Percentiles rank a stretch among this genome's conserved stretches.
Conservation (phyloP, 2,113 vertebrate species). For the Prochilodus magdalenae region DNA sequence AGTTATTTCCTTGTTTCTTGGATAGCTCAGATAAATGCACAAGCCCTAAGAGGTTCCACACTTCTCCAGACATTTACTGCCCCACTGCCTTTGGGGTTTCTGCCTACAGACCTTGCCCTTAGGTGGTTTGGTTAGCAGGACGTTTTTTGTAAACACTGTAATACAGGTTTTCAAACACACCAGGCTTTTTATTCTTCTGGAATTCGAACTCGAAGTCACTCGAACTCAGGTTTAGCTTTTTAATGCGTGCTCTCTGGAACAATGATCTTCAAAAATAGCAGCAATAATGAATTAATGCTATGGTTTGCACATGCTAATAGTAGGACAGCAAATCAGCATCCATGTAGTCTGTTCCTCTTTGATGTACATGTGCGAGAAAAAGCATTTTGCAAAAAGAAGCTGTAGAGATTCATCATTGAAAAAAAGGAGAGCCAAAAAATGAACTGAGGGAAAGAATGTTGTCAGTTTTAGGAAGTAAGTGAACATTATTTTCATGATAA, state of each 20-base stretch:
- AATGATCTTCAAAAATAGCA: not conserved
- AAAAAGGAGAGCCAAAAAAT: constrained; percentile 20
- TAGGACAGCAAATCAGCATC: not conserved
- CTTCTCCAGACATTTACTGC: constrained; percentile 13
- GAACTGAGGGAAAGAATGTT: not conserved
- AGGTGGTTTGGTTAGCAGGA: not conserved
- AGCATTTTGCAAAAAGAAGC: not conserved
- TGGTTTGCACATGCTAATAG: not conserved
- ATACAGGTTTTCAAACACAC: not conserved
- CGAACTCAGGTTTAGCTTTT: not conserved
- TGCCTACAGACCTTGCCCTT: not conserved
- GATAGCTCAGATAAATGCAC: constrained; percentile 32
- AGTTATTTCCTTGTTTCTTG: constrained; percentile 33
- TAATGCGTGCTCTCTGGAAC: not conserved
- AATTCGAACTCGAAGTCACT: not conserved
- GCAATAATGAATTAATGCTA: not conserved
- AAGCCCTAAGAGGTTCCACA: constrained; percentile 19
- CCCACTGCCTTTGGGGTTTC: constrained; percentile 30
- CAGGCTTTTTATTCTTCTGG: not conserved
- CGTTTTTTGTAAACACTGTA: not conserved
- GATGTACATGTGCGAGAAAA: not conserved
- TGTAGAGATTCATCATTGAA: constrained; percentile 2
- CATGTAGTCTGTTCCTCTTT: not conserved
- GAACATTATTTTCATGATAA: constrained; percentile 24
- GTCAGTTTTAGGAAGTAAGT: not conserved